Evolutionary conservation across 2,113 vertebrate genomes (phyloP).

Genomic region (Hippocampus mohnikei): DNA sequence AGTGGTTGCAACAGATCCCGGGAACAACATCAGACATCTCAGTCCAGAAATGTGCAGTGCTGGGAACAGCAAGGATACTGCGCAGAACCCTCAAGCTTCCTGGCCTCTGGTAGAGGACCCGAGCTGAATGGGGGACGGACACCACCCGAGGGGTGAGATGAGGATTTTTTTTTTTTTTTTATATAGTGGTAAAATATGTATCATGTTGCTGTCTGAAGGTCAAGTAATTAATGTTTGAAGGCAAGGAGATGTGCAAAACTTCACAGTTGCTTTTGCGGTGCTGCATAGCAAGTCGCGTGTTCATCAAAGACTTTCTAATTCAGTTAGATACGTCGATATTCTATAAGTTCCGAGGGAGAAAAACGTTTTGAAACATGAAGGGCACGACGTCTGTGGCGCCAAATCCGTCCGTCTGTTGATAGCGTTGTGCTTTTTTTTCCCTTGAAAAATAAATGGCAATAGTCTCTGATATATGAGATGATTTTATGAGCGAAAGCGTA

Average conservation of each 20-base stretch:
- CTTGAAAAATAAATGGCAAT: neutral
- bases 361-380: neutral
- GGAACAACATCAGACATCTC: too few relatives aligned
- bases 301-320: neutral
- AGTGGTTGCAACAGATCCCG: too few relatives aligned
- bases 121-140: too few relatives aligned
- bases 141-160: too few relatives aligned
- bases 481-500: neutral
- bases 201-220: neutral
- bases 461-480: neutral
- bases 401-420: neutral
- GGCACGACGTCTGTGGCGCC: neutral
- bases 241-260: neutral
- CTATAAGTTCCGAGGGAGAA: neutral
- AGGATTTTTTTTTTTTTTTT: too few relatives aligned
- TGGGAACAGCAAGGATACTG: too few relatives aligned
- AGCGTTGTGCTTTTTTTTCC: neutral
- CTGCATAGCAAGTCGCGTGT: neutral
- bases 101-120: too few relatives aligned
- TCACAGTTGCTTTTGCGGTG: neutral
- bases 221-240: neutral
- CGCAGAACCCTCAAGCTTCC: too few relatives aligned
- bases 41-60: too few relatives aligned
- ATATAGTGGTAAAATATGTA: neutral
- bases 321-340: neutral